Evolutionary conservation across 2,888 invertebrate genomes (phyloP), one percentile per base, ranked within the genome.

Genomic region (Platycheirus albimanus): DNA sequence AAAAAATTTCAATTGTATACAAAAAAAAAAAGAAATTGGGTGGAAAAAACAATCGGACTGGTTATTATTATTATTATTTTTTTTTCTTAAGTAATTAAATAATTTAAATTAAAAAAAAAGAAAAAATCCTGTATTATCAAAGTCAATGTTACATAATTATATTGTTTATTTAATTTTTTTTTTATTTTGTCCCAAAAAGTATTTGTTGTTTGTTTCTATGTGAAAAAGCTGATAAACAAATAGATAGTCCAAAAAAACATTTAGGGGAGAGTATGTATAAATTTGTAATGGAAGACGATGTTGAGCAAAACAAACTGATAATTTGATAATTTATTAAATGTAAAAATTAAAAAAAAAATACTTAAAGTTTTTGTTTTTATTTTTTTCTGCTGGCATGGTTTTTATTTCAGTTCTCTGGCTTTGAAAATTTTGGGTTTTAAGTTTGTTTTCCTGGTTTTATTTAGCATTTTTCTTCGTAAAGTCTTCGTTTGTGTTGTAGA

Each of bases 281-380:
- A 77, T 66, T 71, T 67, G 56, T 66, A 67, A 71, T 41, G 58
- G 77, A 47, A 77, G 77, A 78, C 64, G 47, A 49, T 64, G 64
- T 64, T 49, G 33, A 64, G 49, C 49, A 38, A 64, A 64, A 49
- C 64, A 64, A 64, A 64, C 64, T 64, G 49, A 38, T 30, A 70
- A 84, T 70, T 75, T 75, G 75, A 67, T 81, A 79, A 84, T 80
- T 84, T 84, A 84, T 84, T 84, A 80, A 84, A 84, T 75, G 79
- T 79, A 70, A 84, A 66, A 66, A 61, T n/a, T n/a, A 64, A 56
- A 58, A 43, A 30, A 67, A 74, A 75, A 83, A 61, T 43, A 61
- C 17, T 54, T 38, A 63, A 67, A 45, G 11, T 38, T 78, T 74
- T 74, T 83, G 61, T 79, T 79, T 64, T 79, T 79, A 78, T 74